Evolutionary conservation across 2,113 vertebrate species (phyloP).

Genomic region (human): GRCh38 chr3:62369001-62369500

Average conservation of each 20-base stretch:
- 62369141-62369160: background rate
- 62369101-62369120: background rate
- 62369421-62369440: conserved; percentile 41
- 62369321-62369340: background rate
- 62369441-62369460: conserved; percentile 48
- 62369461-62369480: background rate
- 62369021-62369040: conserved; percentile 66
- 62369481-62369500: background rate
- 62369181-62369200: background rate
- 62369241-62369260: background rate
- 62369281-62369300: background rate
- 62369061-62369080: background rate
- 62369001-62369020: conserved; percentile 84
- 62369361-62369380: background rate
- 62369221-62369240: background rate
- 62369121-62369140: accelerated
- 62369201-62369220: background rate
- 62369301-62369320: background rate
- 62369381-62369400: background rate
- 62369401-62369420: conserved; percentile 54
- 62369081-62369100: conserved; percentile 57
- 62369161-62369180: background rate
- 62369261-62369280: background rate
- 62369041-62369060: background rate
- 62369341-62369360: background rate